These are phyloP conservation scores for Psammodynastes pulverulentus DNA, from an alignment of 2,113 vertebrate species.

Conservation along the genomic window DNA sequence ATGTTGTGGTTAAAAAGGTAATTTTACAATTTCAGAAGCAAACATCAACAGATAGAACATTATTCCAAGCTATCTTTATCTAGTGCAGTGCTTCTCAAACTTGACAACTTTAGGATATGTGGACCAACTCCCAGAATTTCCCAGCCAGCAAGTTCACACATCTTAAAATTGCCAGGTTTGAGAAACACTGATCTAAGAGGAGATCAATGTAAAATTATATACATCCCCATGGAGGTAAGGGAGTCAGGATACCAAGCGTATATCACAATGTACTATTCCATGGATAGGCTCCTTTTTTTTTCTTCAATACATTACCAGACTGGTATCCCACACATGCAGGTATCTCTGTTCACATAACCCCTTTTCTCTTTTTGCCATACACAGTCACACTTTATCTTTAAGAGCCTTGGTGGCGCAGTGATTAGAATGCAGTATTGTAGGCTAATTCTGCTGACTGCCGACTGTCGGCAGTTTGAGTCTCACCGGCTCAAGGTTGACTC, in stretches of 20 bases:
- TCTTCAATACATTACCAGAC: not conserved
- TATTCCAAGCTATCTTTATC: not conserved
- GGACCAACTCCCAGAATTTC: not conserved
- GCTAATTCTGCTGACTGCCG: not conserved
- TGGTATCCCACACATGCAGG: not conserved
- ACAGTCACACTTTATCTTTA: not conserved
- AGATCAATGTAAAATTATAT: not conserved
- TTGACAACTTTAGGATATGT: not conserved
- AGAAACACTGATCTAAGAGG: not conserved
- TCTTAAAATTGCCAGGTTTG: not conserved
- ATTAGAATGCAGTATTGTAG: not conserved
- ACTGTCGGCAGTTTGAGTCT: not conserved
- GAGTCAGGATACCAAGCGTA: not conserved
- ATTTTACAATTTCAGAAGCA: slow-evolving; percentile 34
- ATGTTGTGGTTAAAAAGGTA: not conserved
- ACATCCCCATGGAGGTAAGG: not conserved
- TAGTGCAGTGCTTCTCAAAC: not conserved
- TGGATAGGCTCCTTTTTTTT: not conserved
- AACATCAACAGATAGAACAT: slow-evolving; percentile 16
- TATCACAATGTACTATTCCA: not conserved
- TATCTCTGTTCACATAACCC: not conserved
- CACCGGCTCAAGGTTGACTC: not conserved
- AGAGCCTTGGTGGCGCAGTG: not conserved
- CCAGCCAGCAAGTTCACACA: not conserved
- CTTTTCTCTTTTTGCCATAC: not conserved